phyloP scores from a whole-genome alignment of 30 jellyfish, hydroid and myxozoan species.

The Nemopilema nomurai region DNA sequence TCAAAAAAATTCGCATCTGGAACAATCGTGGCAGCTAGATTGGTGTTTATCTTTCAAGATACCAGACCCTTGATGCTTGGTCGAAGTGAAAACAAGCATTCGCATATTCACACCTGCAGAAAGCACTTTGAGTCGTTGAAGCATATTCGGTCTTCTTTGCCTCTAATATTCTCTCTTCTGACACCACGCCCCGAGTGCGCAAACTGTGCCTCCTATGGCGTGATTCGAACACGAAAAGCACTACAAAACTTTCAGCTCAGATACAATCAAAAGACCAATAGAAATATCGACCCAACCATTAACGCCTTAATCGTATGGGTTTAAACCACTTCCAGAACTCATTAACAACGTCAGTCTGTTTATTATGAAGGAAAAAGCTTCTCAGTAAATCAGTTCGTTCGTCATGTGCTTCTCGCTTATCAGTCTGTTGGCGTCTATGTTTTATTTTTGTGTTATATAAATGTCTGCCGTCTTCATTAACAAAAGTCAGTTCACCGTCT shows the following conservation, averaged over 20 bases:
- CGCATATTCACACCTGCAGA: no score
- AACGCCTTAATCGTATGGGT: slow-evolving; percentile 42
- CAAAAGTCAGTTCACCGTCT: slow-evolving; percentile 56
- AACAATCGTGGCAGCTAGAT: no score
- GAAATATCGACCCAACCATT: neutral
- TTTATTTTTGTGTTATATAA: slow-evolving; percentile 48
- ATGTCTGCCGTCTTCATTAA: slow-evolving; percentile 32
- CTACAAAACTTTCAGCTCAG: neutral
- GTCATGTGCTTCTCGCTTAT: slow-evolving; percentile 2
- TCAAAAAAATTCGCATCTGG: neutral
- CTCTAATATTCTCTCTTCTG: neutral
- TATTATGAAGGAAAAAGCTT: slow-evolving; percentile 39
- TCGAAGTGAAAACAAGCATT: no score
- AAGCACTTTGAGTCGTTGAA: no score
- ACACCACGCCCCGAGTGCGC: no score
- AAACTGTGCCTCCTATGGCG: no score
- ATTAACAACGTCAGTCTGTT: slow-evolving; percentile 23
- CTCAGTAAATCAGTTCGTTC: slow-evolving; percentile 36
- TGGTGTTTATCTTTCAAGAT: no score
- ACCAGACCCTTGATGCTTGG: no score
- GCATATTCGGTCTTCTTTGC: no score
- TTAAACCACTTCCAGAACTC: slow-evolving; percentile 56
- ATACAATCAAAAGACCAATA: neutral
- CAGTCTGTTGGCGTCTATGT: slow-evolving; percentile 22
- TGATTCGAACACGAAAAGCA: neutral